Evolutionary conservation across 2,113 vertebrate genomes (phyloP).

Genomic region (Phyllostomus hastatus): DNA sequence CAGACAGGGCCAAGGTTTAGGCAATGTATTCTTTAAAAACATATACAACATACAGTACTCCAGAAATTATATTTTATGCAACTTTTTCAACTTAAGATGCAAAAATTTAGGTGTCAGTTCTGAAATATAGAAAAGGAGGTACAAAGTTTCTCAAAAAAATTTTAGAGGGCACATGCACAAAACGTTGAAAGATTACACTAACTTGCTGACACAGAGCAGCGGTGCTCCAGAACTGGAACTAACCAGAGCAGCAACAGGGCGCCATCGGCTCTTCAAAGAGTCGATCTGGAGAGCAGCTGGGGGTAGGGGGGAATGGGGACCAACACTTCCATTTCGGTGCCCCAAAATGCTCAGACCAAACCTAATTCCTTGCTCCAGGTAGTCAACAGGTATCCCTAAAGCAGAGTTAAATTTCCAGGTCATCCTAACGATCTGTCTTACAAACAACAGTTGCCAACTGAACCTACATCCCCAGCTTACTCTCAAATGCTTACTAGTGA

Average conservation of each 20-base stretch:
- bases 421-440: not conserved
- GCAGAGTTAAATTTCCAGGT: constrained; percentile 5
- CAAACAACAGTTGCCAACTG: not conserved
- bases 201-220: not conserved
- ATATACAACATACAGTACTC: not conserved
- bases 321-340: not conserved
- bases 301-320: no score
- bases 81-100: not conserved
- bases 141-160: not conserved
- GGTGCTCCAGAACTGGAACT: not conserved
- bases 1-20: not conserved
- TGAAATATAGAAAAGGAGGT: not conserved
- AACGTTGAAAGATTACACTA: not conserved
- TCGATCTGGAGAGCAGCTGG: not conserved
- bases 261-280: not conserved
- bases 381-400: not conserved
- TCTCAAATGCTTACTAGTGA: not conserved
- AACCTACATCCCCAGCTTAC: not conserved
- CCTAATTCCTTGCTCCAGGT: not conserved
- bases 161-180: not conserved
- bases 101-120: not conserved
- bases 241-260: not conserved
- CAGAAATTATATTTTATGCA: not conserved
- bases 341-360: not conserved
- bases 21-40: not conserved